Base-by-base conservation (phyloP, 2,797 vertebrate genomes). In the Sebastes elongatus region DNA sequence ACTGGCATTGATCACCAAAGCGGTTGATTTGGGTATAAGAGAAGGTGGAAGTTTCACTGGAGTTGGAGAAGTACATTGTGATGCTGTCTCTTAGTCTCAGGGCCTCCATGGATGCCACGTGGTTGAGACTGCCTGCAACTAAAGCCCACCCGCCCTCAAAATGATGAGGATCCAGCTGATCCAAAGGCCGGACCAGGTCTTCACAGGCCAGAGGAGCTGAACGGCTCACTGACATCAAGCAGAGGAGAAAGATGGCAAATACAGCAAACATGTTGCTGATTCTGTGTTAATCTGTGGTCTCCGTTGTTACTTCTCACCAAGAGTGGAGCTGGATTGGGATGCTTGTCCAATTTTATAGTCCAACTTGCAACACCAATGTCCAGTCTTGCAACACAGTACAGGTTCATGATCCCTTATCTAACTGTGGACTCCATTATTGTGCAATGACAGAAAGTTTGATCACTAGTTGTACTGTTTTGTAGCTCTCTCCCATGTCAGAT, bases 21-120 rank as follows among this genome's bases (percentile, higher is more conserved):
- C 89, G 87, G 70, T 93, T 91, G 78, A 87, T 55, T 32, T 92
- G 92, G 16, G 56, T 83, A 9, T 92, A 93, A 28, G 78, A 71
- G 33, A 68, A 1, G 1, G 10, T 59, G 57, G 82, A 76, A 2
- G 68, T 16, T 1, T 77, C 18, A 6, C 61, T 86, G 76, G 69
- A 65, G 69, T 89, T 88, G 74, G 74, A 83, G 71, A 91, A 90
- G 71, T 71, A 81, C 27, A 85, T 71, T 0, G 93, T 91, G 81
- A 92, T 90, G 86, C 89, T 91, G 86, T 92, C 89, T 80, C 84
- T 75, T 0, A 65, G 63, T 67, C 10, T 72, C 22, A 94, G 71
- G 18, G 86, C 65, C 10, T 87, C 80, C 81, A 90, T 63, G 42
- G 89, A 85, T 4, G 46, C 4, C 1, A 2, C 3, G 70, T 92